phyloP scores from a whole-genome alignment of 2,888 invertebrate genomes.

The Dasypolia templi region DNA sequence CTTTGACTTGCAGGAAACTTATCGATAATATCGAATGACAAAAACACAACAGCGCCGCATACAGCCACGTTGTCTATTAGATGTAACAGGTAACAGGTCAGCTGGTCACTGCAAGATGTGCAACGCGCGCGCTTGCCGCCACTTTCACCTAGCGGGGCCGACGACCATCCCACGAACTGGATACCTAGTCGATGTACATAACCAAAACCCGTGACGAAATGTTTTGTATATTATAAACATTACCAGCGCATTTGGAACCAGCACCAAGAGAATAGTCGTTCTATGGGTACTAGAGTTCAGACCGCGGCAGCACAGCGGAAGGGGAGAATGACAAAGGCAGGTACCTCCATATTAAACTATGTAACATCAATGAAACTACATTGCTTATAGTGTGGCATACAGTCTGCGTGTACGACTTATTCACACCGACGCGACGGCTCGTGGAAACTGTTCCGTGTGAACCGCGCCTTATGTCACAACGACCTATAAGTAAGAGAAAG shows the following conservation, averaged over 20 bases:
- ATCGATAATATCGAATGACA: not conserved
- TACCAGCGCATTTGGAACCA: not conserved
- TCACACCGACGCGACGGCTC: constrained; percentile 6
- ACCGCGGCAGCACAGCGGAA: not conserved
- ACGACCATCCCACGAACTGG: not conserved
- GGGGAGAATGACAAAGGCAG: not conserved
- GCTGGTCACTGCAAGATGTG: constrained; percentile 9
- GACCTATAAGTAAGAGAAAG: constrained; percentile 10
- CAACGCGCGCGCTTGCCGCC: not conserved
- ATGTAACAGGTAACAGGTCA: constrained; percentile 26
- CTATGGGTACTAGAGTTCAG: not conserved
- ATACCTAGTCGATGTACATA: not conserved
- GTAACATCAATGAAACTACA: not conserved
- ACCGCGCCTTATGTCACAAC: constrained; percentile 43
- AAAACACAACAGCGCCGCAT: not conserved
- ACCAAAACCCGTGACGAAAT: not conserved
- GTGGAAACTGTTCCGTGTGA: constrained; percentile 63
- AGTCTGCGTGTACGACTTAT: not conserved
- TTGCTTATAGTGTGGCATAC: not conserved
- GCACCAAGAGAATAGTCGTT: not conserved
- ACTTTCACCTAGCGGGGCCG: constrained; percentile 10
- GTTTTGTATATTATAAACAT: constrained; percentile 2
- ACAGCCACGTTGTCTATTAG: not conserved
- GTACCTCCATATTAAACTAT: not conserved
- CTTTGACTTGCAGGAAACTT: not conserved